phyloP scores from a whole-genome alignment of 2,113 vertebrate genomes.

The Quiscalus mexicanus region DNA sequence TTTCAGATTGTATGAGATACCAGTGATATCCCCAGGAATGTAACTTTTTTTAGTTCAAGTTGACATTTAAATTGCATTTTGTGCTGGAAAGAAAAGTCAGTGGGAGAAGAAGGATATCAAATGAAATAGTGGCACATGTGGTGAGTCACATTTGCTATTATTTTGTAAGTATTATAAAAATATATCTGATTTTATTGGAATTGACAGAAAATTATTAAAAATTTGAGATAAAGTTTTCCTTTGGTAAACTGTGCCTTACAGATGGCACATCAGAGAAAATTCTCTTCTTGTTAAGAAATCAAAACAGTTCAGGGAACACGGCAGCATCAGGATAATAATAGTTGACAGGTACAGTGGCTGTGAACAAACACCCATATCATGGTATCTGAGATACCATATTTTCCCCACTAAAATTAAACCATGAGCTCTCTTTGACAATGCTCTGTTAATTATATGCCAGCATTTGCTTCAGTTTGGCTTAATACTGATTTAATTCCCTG shows the following conservation, averaged over 20 bases:
- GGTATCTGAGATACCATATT: conserved; percentile 65
- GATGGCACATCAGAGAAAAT: conserved; percentile 68
- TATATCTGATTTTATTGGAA: conserved; percentile 58
- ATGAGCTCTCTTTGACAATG: conserved; percentile 46
- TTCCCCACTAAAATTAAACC: conserved; percentile 65
- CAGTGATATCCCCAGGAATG: background rate
- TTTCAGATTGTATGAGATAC: background rate
- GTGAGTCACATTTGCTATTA: conserved; percentile 59
- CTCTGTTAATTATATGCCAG: conserved; percentile 18
- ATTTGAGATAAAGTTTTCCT: conserved; percentile 32
- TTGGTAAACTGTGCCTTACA: conserved; percentile 26
- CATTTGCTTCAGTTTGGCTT: background rate
- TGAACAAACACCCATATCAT: conserved; percentile 62
- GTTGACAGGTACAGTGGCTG: conserved; percentile 67
- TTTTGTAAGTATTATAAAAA: conserved; percentile 55
- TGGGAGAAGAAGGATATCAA: conserved; percentile 55
- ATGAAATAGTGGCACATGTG: conserved; percentile 61
- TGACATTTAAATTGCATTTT: conserved; percentile 67
- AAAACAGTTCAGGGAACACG: conserved; percentile 65
- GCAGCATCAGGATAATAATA: conserved; percentile 58
- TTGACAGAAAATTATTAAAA: conserved; percentile 65
- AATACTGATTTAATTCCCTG: background rate
- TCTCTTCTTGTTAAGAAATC: conserved; percentile 57
- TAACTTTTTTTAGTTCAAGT: conserved; percentile 35
- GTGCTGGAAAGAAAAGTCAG: conserved; percentile 54